Evolutionary conservation across 1,140 invertebrate species (phyloP).

Genomic region (Drosophila ercepeae): DNA sequence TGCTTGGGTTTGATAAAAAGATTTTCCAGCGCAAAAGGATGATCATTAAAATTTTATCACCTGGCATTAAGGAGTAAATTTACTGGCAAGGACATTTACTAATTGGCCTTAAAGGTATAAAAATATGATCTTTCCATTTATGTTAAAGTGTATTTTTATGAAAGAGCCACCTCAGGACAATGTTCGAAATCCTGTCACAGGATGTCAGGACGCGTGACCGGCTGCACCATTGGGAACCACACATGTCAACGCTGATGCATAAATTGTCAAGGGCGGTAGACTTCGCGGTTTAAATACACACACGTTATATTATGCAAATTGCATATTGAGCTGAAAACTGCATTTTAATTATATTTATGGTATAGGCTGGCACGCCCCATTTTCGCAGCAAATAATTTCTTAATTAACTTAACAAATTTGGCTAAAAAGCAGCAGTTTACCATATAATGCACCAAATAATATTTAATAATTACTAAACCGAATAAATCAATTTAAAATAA

Average conservation of each 20-base stretch:
- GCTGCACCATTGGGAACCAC: conserved; percentile 20
- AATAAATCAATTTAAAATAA: no score
- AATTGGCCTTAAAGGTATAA: conserved; percentile 8
- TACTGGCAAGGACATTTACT: conserved; percentile 2
- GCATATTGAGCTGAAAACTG: conserved; percentile 31
- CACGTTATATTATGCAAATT: conserved; percentile 37
- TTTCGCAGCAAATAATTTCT: conserved; percentile 27
- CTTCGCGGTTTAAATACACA: conserved; percentile 10
- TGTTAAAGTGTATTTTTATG: not conserved
- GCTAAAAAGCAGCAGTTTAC: not conserved
- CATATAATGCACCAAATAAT: not conserved
- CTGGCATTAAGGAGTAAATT: not conserved
- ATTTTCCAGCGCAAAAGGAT: conserved; percentile 45
- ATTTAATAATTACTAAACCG: no score
- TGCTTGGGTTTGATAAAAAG: conserved; percentile 64
- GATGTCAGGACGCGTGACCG: conserved; percentile 27
- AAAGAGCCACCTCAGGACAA: not conserved
- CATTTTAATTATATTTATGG: conserved; percentile 36
- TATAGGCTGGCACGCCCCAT: conserved; percentile 15
- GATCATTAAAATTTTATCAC: conserved; percentile 44
- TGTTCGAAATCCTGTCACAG: conserved; percentile 23
- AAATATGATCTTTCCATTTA: not conserved
- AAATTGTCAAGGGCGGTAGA: conserved; percentile 31
- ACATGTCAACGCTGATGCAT: conserved; percentile 32
- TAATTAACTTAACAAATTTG: conserved; percentile 34